phyloP scores from a whole-genome alignment of 2,888 invertebrate genomes.

The Antheraea yamamai region DNA sequence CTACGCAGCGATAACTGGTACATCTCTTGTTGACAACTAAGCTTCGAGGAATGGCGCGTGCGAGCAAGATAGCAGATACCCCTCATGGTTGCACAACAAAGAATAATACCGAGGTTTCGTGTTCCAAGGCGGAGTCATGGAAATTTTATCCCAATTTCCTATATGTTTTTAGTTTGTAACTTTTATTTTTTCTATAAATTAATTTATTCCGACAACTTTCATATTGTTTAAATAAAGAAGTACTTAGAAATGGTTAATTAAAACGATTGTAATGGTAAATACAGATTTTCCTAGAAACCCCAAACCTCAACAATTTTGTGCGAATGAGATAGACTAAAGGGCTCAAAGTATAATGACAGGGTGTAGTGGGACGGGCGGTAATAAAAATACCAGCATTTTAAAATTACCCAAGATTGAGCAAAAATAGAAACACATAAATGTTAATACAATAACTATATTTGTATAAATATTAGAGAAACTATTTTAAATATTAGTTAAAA shows the following conservation, averaged over 20 bases:
- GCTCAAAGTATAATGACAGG: conserved; percentile 40
- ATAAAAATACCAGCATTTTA: conserved; percentile 49
- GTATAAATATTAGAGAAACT: background rate
- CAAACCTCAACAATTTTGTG: conserved; percentile 67
- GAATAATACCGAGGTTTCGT: conserved; percentile 67
- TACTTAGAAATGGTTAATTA: conserved; percentile 33
- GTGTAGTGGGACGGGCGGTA: conserved; percentile 41
- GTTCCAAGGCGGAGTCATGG: conserved; percentile 62
- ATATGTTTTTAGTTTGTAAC: conserved; percentile 12
- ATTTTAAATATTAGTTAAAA: background rate
- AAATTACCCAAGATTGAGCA: conserved; percentile 31
- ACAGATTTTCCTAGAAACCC: conserved; percentile 65
- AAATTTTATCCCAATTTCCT: conserved; percentile 38
- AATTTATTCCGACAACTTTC: background rate
- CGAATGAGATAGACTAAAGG: conserved; percentile 47
- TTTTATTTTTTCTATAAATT: conserved; percentile 8
- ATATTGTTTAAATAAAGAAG: conserved; percentile 22
- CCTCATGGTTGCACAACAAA: conserved; percentile 44
- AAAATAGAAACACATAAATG: background rate
- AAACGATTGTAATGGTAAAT: conserved; percentile 22
- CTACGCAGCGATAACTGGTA: conserved; percentile 74
- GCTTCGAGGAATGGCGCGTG: conserved; percentile 51
- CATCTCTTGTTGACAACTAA: conserved; percentile 68
- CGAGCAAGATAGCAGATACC: conserved; percentile 59
- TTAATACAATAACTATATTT: background rate